Evolutionary conservation across 2,888 invertebrate species (phyloP).

Genomic region (Sarcophaga variegata): DNA sequence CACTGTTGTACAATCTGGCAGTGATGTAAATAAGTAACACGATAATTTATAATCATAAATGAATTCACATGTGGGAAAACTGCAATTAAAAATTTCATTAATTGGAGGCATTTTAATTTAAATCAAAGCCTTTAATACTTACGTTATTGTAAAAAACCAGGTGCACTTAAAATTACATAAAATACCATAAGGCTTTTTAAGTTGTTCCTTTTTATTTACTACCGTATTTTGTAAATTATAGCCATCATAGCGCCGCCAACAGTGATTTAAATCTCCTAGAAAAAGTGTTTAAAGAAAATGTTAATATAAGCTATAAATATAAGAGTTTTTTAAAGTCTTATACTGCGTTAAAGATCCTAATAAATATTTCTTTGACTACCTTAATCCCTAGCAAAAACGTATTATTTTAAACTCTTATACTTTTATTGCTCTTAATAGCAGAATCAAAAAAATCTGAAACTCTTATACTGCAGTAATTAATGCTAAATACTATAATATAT

Average conservation of each 20-base stretch:
- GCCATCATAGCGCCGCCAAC: constrained; percentile 81
- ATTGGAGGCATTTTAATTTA: not conserved
- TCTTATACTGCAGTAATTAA: not conserved
- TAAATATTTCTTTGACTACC: too few species aligned
- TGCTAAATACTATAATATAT: too few species aligned
- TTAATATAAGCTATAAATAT: not conserved
- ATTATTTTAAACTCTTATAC: not conserved
- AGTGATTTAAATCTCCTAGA: constrained; percentile 80
- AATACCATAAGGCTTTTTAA: constrained; percentile 80
- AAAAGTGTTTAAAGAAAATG: not conserved
- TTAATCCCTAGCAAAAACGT: too few species aligned
- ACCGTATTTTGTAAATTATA: constrained; percentile 79
- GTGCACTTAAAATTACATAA: constrained; percentile 81
- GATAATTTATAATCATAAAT: constrained; percentile 81
- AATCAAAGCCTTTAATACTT: constrained; percentile 37
- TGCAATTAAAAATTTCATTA: constrained; percentile 58
- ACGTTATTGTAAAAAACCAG: constrained; percentile 80
- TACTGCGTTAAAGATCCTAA: too few species aligned
- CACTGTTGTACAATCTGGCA: constrained; percentile 80
- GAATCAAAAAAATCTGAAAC: not conserved
- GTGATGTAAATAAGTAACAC: constrained; percentile 81
- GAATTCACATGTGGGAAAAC: constrained; percentile 80
- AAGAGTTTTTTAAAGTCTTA: too few species aligned
- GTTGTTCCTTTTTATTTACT: constrained; percentile 79
- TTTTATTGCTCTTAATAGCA: not conserved